phyloP scores from a whole-genome alignment of 1,140 invertebrate genomes.

The Drosophila sulfurigaster region DNA sequence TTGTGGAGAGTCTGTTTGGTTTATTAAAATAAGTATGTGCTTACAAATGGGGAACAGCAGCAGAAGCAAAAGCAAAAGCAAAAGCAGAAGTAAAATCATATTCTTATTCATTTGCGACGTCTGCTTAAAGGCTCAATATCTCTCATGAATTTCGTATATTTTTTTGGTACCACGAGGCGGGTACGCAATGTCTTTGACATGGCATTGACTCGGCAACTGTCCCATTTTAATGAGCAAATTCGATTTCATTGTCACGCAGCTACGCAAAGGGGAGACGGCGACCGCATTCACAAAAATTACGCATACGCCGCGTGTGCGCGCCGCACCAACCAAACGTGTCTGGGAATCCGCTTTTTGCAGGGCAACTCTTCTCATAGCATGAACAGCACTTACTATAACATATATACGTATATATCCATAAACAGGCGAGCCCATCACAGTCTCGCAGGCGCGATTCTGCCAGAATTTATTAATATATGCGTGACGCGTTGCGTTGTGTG shows the following conservation, averaged over 20 bases:
- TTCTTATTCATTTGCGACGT: constrained; percentile 26
- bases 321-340: constrained; percentile 62
- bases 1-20: constrained; percentile 8
- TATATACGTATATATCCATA: constrained; percentile 23
- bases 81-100: constrained; percentile 27
- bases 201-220: constrained; percentile 39
- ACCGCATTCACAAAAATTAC: constrained; percentile 62
- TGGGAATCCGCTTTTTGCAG: constrained; percentile 63
- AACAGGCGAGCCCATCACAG: not conserved
- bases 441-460: constrained; percentile 15
- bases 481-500: constrained; percentile 55
- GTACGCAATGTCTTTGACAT: constrained; percentile 21
- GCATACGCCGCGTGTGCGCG: constrained; percentile 60
- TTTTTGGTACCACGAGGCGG: constrained; percentile 11
- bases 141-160: constrained; percentile 22
- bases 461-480: constrained; percentile 78
- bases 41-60: constrained; percentile 3
- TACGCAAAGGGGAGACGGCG: not conserved
- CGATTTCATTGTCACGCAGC: constrained; percentile 78
- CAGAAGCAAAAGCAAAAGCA: no score
- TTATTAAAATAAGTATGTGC: constrained; percentile 44
- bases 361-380: constrained; percentile 19
- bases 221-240: constrained; percentile 78
- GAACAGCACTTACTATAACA: constrained; percentile 8
- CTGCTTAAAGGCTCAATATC: constrained; percentile 38